These are phyloP conservation scores for Muntiacus muntjak DNA, from an alignment of 2,113 vertebrate genomes.

Conservation along the genomic window DNA sequence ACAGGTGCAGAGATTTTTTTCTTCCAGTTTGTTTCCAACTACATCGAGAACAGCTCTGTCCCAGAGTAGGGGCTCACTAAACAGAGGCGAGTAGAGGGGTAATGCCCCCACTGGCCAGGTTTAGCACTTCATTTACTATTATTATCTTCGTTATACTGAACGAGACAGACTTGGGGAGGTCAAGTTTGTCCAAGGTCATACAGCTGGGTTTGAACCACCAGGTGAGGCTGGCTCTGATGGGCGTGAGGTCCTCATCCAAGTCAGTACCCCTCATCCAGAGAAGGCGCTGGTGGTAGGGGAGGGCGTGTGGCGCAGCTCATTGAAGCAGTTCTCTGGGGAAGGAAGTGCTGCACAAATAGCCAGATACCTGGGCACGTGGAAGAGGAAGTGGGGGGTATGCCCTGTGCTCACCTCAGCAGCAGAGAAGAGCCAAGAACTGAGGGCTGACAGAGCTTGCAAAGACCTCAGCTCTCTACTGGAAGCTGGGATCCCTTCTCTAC, in stretches of 20 bases:
- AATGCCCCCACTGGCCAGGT: not conserved
- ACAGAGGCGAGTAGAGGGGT: not conserved
- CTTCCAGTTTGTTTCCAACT: not conserved
- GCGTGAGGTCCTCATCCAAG: not conserved
- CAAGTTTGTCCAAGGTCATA: not conserved
- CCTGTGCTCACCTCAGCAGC: not conserved
- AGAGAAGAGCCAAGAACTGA: not conserved
- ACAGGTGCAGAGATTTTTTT: not conserved
- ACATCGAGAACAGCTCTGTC: not conserved
- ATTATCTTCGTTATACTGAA: not conserved
- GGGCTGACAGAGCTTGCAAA: not conserved
- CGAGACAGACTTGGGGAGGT: not conserved
- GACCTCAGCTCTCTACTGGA: not conserved
- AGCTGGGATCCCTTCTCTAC: not conserved
- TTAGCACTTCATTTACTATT: not conserved
- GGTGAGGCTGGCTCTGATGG: not conserved
- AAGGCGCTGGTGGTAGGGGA: not conserved
- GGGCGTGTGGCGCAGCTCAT: not conserved
- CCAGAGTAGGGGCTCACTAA: not conserved
- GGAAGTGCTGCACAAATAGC: not conserved
- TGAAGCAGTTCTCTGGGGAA: not conserved
- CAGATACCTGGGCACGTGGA: not conserved
- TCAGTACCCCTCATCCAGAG: not conserved
- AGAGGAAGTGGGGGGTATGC: not conserved
- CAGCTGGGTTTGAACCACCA: not conserved